Percentiles rank a stretch among this genome's conserved stretches.
Conservation (phyloP, 2,888 invertebrate species). For the Drosophila testacea region DNA sequence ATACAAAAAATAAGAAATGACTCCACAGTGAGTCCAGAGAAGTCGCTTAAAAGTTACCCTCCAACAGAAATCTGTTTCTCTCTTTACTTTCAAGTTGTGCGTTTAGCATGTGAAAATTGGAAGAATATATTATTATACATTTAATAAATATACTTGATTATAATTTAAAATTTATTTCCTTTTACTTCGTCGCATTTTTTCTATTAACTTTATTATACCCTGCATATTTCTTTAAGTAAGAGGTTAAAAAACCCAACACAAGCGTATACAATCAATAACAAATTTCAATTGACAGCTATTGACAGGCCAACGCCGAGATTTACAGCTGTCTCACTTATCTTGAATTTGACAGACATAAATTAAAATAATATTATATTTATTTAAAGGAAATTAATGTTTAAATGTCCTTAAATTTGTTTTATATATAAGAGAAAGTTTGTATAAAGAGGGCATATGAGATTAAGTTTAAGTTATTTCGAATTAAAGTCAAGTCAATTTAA, state of each 20-base stretch:
- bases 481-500: background rate
- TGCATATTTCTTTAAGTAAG: no score
- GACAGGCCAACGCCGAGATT: constrained; percentile 32
- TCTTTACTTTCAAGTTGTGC: background rate
- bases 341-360: constrained; percentile 29
- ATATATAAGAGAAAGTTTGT: background rate
- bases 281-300: constrained; percentile 38
- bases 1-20: background rate
- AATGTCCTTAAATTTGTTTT: background rate
- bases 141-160: background rate
- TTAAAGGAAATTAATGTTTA: background rate
- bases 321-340: constrained; percentile 30
- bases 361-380: constrained; percentile 18
- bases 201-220: background rate
- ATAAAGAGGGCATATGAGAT: no score
- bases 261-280: constrained; percentile 36
- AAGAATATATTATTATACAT: no score
- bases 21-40: background rate
- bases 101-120: background rate
- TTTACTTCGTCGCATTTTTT: background rate
- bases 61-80: no score
- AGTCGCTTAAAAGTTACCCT: constrained; percentile 1
- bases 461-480: background rate
- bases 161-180: background rate
- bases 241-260: background rate